Conservation (phyloP, 2,113 vertebrate genomes). For the Notarius lentiginosus region DNA sequence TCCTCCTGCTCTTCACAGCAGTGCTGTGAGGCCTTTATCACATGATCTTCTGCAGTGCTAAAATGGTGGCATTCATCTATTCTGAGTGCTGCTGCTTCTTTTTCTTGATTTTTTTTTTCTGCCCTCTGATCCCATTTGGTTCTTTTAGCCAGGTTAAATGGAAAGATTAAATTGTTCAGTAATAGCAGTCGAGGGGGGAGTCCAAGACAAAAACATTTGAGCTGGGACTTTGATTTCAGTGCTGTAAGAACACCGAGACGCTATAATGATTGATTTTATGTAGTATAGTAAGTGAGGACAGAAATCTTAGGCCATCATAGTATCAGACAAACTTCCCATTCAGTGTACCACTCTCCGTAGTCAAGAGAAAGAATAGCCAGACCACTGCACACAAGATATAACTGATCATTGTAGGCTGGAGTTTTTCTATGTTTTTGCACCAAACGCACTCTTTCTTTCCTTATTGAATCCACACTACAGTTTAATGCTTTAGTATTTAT, state of each 20-base stretch:
- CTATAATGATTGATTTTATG: not conserved
- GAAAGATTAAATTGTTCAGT: conserved; percentile 12
- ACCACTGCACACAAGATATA: conserved; percentile 8
- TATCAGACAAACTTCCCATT: not conserved
- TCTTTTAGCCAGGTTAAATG: not conserved
- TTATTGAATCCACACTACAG: conserved; percentile 49
- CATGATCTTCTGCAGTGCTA: conserved; percentile 26
- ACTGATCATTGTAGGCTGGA: conserved; percentile 34
- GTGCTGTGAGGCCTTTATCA: conserved; percentile 28
- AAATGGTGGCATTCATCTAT: conserved; percentile 15
- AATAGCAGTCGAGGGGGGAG: not conserved
- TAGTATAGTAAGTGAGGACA: not conserved
- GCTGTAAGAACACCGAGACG: not conserved
- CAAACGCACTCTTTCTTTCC: conserved; percentile 42
- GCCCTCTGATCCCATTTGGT: conserved; percentile 8
- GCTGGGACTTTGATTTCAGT: conserved; percentile 1
- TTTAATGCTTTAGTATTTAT: conserved; percentile 51
- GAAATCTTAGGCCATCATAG: not conserved
- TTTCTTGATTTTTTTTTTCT: not conserved
- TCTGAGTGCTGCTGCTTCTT: not conserved
- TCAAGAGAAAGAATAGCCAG: conserved; percentile 10
- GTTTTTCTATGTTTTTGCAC: conserved; percentile 48
- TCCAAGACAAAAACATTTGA: not conserved
- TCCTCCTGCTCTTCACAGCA: not conserved
- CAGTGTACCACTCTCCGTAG: not conserved